Evolutionary conservation across 2,797 vertebrate species (phyloP).

Genomic region (Serranus cabrilla): DNA sequence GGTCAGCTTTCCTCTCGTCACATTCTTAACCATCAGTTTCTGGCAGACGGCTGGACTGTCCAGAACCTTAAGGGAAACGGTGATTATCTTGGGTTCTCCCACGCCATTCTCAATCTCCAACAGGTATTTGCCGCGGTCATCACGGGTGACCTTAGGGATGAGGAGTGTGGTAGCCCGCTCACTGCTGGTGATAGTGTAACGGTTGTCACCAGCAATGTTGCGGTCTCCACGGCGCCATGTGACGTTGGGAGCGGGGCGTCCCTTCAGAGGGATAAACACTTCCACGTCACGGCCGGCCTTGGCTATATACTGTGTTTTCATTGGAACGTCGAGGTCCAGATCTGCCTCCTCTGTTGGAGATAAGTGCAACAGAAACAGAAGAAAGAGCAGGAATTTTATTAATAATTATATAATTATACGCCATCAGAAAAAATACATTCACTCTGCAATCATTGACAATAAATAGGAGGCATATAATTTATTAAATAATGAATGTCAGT

Average conservation of each 20-base stretch:
- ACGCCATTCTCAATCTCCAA: constrained; percentile 98
- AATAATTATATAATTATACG: not conserved
- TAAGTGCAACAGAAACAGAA: constrained; percentile 6
- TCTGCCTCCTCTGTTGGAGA: constrained; percentile 94
- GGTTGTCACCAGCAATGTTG: constrained; percentile 91
- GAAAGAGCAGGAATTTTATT: not conserved
- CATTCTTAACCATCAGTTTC: constrained; percentile 93
- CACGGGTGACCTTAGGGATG: constrained; percentile 93
- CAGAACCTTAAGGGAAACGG: constrained; percentile 93
- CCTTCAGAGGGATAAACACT: constrained; percentile 94
- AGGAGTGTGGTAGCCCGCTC: constrained; percentile 92
- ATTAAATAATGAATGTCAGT: not conserved
- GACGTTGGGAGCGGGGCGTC: constrained; percentile 93
- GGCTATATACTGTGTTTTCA: constrained; percentile 93
- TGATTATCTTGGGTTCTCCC: constrained; percentile 93
- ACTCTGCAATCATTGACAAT: not conserved
- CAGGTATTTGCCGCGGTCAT: constrained; percentile 96
- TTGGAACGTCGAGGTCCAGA: constrained; percentile 94
- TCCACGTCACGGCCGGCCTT: constrained; percentile 93
- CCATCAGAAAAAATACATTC: not conserved
- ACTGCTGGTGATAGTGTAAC: constrained; percentile 92
- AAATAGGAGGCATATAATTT: not conserved
- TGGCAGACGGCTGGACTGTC: constrained; percentile 96
- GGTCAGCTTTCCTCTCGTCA: constrained; percentile 93
- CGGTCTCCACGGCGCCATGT: constrained; percentile 95